Percentiles rank a stretch among this genome's conserved stretches.
Evolutionary conservation across 2,113 vertebrate species (phyloP).

Genomic region (Abramis brama): DNA sequence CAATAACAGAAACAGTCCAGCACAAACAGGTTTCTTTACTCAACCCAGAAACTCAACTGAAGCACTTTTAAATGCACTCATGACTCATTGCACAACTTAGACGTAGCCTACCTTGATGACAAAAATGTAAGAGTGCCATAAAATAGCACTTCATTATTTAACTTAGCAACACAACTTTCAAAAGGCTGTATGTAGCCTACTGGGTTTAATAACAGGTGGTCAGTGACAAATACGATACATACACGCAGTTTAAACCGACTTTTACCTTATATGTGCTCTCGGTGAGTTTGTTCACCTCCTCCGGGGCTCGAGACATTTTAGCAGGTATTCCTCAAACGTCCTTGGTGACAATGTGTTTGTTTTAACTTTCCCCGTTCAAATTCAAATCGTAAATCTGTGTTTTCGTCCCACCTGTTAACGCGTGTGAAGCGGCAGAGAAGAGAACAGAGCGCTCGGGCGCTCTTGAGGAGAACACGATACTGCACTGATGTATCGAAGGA

Average conservation of each 20-base stretch:
- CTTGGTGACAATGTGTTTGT: not conserved
- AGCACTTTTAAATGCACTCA: slow-evolving; percentile 2
- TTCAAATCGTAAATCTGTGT: not conserved
- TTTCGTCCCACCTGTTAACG: slow-evolving; percentile 29
- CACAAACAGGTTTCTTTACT: slow-evolving; percentile 64
- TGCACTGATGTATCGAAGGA: slow-evolving; percentile 1
- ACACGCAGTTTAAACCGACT: slow-evolving; percentile 8
- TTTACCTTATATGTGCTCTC: slow-evolving; percentile 92
- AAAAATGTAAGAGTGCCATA: not conserved
- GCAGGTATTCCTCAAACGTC: slow-evolving; percentile 45
- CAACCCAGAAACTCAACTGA: slow-evolving; percentile 42
- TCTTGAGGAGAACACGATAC: not conserved
- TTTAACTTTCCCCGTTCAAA: not conserved
- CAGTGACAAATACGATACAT: not conserved
- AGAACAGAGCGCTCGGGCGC: slow-evolving; percentile 13
- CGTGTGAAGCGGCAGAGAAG: slow-evolving; percentile 1
- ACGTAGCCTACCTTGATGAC: not conserved
- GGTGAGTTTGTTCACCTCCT: slow-evolving; percentile 90
- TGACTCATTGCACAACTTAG: not conserved
- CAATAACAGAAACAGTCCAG: slow-evolving; percentile 52
- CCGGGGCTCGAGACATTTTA: slow-evolving; percentile 86
- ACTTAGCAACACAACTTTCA: not conserved
- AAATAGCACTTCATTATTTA: not conserved
- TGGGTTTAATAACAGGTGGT: not conserved
- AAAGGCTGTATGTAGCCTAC: too few relatives aligned